Evolutionary conservation across 1,140 invertebrate genomes (phyloP).

Genomic region (Danaus melanippus): DNA sequence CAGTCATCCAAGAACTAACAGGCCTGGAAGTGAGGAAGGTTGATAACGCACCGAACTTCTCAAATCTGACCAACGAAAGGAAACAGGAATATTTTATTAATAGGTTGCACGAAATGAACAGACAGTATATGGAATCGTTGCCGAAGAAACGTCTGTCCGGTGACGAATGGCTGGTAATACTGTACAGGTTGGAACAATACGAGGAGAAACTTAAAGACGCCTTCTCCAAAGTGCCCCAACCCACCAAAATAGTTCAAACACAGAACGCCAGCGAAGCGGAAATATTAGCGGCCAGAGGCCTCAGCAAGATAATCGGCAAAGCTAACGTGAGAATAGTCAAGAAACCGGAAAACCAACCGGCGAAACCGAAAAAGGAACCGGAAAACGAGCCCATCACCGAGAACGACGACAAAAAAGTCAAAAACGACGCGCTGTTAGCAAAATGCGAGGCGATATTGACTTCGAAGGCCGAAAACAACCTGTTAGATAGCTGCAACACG

Average conservation of each 20-base stretch:
- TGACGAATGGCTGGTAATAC: conserved; percentile 61
- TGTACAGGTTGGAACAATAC: conserved; percentile 55
- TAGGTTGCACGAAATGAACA: conserved; percentile 53
- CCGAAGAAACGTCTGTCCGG: conserved; percentile 51
- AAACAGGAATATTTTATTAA: conserved; percentile 54
- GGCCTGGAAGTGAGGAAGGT: conserved; percentile 39
- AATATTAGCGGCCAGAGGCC: conserved; percentile 58
- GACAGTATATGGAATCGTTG: conserved; percentile 50
- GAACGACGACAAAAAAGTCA: conserved; percentile 36
- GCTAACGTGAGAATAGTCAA: conserved; percentile 40
- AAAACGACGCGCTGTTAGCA: conserved; percentile 42
- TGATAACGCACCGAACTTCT: conserved; percentile 44
- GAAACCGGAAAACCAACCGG: conserved; percentile 29
- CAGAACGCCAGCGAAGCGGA: conserved; percentile 59
- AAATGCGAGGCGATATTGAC: conserved; percentile 56
- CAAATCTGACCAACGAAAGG: conserved; percentile 32
- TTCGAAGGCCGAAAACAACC: conserved; percentile 51
- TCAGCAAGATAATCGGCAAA: conserved; percentile 65
- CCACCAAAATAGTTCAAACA: conserved; percentile 28
- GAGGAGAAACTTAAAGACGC: conserved; percentile 53
- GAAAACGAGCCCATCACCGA: conserved; percentile 24
- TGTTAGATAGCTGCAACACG: conserved; percentile 56
- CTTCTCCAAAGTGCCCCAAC: conserved; percentile 35
- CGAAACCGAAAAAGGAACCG: conserved; percentile 34
- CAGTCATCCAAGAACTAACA: conserved; percentile 50